Evolutionary conservation across 2,888 invertebrate species (phyloP).

Genomic region (Embidobia sp.): DNA sequence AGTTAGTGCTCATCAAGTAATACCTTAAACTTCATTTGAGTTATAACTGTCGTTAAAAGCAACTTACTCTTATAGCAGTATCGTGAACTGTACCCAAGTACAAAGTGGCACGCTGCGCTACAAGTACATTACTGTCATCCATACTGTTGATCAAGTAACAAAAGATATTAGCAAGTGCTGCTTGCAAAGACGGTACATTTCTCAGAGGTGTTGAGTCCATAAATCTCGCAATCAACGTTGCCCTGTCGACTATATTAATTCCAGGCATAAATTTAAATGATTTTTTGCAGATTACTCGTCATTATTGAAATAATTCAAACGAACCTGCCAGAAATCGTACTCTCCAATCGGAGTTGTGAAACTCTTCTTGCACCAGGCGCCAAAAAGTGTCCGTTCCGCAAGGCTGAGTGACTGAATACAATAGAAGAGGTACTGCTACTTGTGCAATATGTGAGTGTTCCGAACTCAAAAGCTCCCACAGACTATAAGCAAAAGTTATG

Average conservation of each 20-base stretch:
- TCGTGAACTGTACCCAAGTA: constrained; percentile 97
- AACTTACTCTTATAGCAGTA: constrained; percentile 89
- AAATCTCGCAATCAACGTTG: constrained; percentile 95
- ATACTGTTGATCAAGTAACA: constrained; percentile 97
- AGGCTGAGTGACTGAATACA: constrained; percentile 97
- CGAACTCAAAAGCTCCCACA: constrained; percentile 96
- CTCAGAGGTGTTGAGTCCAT: constrained; percentile 95
- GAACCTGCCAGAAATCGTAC: constrained; percentile 93
- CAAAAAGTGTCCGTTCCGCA: constrained; percentile 98
- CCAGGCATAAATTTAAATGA: not conserved
- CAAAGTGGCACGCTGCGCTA: constrained; percentile 95
- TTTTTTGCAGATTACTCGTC: not conserved
- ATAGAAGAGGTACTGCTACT: constrained; percentile 93
- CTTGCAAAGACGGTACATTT: constrained; percentile 92
- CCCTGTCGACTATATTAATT: constrained; percentile 89
- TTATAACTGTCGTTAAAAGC: no score
- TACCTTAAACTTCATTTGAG: no score
- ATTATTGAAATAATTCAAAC: constrained; percentile 3
- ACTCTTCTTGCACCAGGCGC: constrained; percentile 96
- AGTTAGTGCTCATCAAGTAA: no score
- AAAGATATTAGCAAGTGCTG: constrained; percentile 97
- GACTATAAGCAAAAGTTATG: constrained; percentile 83
- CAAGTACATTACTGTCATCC: constrained; percentile 97
- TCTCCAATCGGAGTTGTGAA: constrained; percentile 94
- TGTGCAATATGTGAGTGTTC: constrained; percentile 97